Evolutionary conservation across 2,888 invertebrate genomes (phyloP).

Genomic region (Caenorhabditis sp.): DNA sequence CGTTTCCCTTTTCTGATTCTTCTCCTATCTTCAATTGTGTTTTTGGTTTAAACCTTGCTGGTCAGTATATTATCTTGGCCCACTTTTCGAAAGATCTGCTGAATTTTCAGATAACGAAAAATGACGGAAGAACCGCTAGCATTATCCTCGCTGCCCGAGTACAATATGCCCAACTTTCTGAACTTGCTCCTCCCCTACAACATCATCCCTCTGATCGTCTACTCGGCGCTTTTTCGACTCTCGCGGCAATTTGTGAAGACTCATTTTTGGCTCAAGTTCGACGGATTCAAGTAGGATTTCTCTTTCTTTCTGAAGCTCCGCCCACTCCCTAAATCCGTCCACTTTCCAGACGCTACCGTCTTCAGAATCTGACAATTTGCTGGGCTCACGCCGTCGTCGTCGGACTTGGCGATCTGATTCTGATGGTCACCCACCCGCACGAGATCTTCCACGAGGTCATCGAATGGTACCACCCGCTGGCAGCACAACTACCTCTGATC

Average conservation of each 20-base stretch:
- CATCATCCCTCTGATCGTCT: slow-evolving; percentile 71
- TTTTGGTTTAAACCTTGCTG: slow-evolving; percentile 42
- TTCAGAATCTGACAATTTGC: slow-evolving; percentile 79
- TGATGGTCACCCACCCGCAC: slow-evolving; percentile 65
- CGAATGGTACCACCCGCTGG: slow-evolving; percentile 71
- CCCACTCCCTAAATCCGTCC: neutral
- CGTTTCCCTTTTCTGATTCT: neutral
- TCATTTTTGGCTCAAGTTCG: slow-evolving; percentile 69
- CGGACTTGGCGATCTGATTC: slow-evolving; percentile 70
- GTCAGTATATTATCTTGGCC: slow-evolving; percentile 9
- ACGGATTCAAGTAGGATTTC: slow-evolving; percentile 74
- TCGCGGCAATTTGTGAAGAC: slow-evolving; percentile 66
- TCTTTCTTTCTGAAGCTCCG: too few species aligned
- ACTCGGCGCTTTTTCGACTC: slow-evolving; percentile 72
- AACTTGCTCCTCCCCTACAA: slow-evolving; percentile 68
- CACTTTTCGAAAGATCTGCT: neutral
- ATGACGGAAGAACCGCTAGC: slow-evolving; percentile 40
- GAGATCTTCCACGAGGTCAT: slow-evolving; percentile 76
- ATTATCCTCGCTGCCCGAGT: slow-evolving; percentile 50
- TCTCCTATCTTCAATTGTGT: neutral
- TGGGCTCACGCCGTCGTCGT: slow-evolving; percentile 76
- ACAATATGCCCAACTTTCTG: slow-evolving; percentile 68
- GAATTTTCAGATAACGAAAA: slow-evolving; percentile 40
- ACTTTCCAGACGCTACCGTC: slow-evolving; percentile 76
- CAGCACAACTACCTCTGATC: slow-evolving; percentile 73